Evolutionary conservation across 2,888 invertebrate genomes (phyloP).

Genomic region (Odontomyia ornata): DNA sequence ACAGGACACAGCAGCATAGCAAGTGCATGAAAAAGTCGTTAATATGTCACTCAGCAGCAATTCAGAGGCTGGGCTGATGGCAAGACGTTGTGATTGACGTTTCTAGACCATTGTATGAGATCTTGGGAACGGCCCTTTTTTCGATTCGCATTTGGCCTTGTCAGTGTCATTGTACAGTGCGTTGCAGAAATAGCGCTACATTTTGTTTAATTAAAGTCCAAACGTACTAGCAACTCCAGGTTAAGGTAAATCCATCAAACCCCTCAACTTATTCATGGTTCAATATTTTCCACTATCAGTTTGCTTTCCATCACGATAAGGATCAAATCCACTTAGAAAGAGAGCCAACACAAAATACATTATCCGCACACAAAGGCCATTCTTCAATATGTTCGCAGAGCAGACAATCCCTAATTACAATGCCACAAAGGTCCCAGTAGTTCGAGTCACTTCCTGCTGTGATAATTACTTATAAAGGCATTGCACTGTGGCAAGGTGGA

Average conservation of each 20-base stretch:
- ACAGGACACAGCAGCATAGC: background rate
- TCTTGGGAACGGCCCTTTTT: conserved; percentile 4
- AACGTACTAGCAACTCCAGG: no score
- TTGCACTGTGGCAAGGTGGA: background rate
- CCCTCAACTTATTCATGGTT: no score
- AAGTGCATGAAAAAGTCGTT: conserved; percentile 40
- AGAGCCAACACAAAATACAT: background rate
- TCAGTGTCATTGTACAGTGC: background rate
- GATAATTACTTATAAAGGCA: conserved; percentile 15
- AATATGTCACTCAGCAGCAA: conserved; percentile 33
- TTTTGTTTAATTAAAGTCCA: background rate
- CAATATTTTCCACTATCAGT: no score
- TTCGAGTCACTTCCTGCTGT: conserved; percentile 23
- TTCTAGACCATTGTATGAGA: conserved; percentile 11
- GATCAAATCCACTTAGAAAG: background rate
- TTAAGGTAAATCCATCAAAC: no score
- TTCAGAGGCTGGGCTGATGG: background rate
- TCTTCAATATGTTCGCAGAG: background rate
- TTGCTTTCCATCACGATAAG: no score
- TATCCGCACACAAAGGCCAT: conserved; percentile 10
- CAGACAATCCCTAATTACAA: conserved; percentile 22
- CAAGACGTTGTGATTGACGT: conserved; percentile 24
- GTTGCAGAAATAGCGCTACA: background rate
- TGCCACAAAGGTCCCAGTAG: conserved; percentile 1
- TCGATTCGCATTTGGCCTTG: background rate